These are phyloP conservation scores for Sebastes fasciatus DNA, from an alignment of 2,113 vertebrate genomes.

Conservation along the genomic window DNA sequence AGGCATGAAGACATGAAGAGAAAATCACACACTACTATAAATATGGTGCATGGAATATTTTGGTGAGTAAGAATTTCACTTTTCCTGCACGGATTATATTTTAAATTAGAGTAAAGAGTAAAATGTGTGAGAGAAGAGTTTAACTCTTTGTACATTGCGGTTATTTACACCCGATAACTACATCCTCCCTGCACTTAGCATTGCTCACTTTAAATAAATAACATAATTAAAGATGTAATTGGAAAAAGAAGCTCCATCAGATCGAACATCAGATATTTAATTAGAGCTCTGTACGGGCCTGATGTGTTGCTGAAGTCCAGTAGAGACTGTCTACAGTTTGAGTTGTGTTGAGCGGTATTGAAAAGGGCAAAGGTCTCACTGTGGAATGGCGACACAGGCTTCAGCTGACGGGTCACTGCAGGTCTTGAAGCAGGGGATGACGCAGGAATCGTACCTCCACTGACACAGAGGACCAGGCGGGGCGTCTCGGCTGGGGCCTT, in stretches of 20 bases:
- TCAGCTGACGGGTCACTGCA: constrained; percentile 91
- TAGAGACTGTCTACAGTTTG: not conserved
- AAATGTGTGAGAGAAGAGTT: not conserved
- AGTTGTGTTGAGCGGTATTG: not conserved
- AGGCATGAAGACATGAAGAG: not conserved
- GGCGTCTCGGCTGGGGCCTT: constrained; percentile 82
- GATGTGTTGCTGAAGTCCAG: not conserved
- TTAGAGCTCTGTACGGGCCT: not conserved
- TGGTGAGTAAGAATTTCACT: not conserved
- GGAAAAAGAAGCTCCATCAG: not conserved
- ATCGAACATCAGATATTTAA: not conserved
- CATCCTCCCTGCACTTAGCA: not conserved
- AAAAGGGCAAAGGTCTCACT: constrained; percentile 82
- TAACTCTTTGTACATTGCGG: not conserved
- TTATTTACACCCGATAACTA: not conserved
- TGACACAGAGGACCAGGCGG: constrained; percentile 86
- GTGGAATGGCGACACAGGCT: constrained; percentile 87
- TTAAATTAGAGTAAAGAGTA: not conserved
- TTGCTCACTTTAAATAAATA: not conserved
- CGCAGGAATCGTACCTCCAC: constrained; percentile 93
- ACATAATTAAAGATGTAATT: not conserved
- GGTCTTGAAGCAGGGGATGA: constrained; percentile 92
- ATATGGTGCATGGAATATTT: not conserved
- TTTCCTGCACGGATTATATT: not conserved
- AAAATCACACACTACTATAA: not conserved